Evolutionary conservation across 2,888 invertebrate species (phyloP).

Genomic region (Malthinus flaveolus): DNA sequence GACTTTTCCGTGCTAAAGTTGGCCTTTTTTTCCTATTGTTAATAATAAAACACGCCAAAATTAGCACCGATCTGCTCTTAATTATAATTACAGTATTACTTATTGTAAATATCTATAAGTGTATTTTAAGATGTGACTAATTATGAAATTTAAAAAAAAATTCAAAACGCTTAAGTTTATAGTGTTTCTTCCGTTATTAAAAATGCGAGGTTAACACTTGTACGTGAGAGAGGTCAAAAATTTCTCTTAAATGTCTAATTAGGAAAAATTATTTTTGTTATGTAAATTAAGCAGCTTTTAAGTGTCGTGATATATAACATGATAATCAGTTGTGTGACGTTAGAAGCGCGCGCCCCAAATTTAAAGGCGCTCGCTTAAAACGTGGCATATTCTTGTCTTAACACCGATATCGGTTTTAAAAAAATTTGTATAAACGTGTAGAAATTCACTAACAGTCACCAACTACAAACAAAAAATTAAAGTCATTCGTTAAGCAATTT

Average conservation of each 20-base stretch:
- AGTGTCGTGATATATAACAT: slow-evolving; percentile 51
- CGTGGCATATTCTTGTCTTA: slow-evolving; percentile 1
- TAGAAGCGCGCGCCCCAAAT: slow-evolving; percentile 2
- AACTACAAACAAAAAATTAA: slow-evolving; percentile 9
- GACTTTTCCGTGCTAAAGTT: background rate
- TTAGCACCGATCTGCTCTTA: background rate
- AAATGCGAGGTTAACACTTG: slow-evolving; percentile 25
- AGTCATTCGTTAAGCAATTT: no score
- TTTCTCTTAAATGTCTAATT: slow-evolving; percentile 44
- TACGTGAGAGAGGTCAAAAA: slow-evolving; percentile 5
- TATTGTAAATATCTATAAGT: slow-evolving; percentile 30
- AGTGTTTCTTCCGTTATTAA: background rate
- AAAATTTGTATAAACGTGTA: slow-evolving; percentile 6
- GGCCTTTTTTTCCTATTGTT: background rate
- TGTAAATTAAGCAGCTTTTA: slow-evolving; percentile 52
- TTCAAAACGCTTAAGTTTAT: slow-evolving; percentile 7
- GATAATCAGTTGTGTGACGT: slow-evolving; percentile 40
- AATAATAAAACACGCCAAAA: background rate
- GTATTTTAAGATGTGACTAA: slow-evolving; percentile 27
- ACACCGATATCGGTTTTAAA: slow-evolving; percentile 5
- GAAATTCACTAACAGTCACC: slow-evolving; percentile 12
- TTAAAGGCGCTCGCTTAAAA: slow-evolving; percentile 10
- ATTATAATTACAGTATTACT: slow-evolving; percentile 20
- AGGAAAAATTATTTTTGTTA: slow-evolving; percentile 51
- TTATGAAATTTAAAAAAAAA: slow-evolving; percentile 14